Evolutionary conservation across 2,797 vertebrate species (phyloP), one percentile per base, ranked within the genome.

Genomic region (Decapterus maruadsi): DNA sequence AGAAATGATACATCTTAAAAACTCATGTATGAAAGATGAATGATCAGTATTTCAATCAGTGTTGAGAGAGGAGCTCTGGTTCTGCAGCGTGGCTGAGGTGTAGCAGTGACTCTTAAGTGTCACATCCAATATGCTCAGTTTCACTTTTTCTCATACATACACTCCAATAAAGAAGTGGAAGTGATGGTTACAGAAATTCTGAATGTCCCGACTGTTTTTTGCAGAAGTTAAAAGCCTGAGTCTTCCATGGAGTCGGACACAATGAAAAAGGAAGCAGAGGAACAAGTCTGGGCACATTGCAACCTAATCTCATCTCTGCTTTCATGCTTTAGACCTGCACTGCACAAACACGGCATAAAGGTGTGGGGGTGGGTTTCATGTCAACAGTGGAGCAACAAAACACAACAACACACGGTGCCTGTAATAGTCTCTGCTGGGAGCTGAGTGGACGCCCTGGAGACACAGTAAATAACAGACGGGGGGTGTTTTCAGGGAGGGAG

Each of bases 201-300:
- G 38, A 53, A 3, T 43, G 16, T 7, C 26, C 4, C 11, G 4
- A 26, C 13, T 19, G 20, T 26, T 84, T 69, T 90, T 88, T 93
- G 71, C 81, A 89, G 80, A 90, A 91, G 85, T 88, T 42, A 57
- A 45, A 6, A 12, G 29, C 11, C 19, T 1, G 19, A 76, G 17
- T 53, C 16, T 40, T 60, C 36, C 38, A 38, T 13, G 13, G 31
- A 34, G 31, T 34, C 4, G 31, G 48, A 51, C 26, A 50, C 0
- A 3, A 6, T 63, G 43, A 65, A 87, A 78, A 79, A 29, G 66
- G 88, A 92, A 89, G 79, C 48, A 12, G 60, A 36, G 48, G 71
- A 89, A 90, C 88, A 70, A 57, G 90, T 90, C 68, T 73, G 86
- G 81, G 62, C 82, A 89, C 79, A 89, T 76, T 77, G 64, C 66